phyloP scores from a whole-genome alignment of 2,888 invertebrate genomes.

The Beris morrisii region DNA sequence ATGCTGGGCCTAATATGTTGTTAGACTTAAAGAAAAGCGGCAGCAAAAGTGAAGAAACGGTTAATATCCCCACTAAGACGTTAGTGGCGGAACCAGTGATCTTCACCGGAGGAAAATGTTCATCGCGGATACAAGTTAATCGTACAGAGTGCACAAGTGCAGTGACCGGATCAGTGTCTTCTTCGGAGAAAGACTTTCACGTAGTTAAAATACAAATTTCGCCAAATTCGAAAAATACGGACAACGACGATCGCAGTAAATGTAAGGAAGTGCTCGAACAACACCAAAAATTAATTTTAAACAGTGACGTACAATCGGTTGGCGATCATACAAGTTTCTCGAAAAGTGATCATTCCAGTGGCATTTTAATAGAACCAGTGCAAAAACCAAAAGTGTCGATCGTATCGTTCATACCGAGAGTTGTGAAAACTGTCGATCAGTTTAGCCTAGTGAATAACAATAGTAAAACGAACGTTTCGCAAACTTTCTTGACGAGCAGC shows the following conservation, averaged over 20 bases:
- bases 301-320: too few relatives aligned
- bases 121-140: conserved; percentile 36
- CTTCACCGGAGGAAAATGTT: conserved; percentile 34
- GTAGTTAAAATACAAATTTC: conserved; percentile 54
- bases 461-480: conserved; percentile 21
- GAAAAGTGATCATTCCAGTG: conserved; percentile 28
- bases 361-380: conserved; percentile 11
- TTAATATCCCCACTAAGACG: conserved; percentile 37
- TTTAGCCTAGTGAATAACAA: conserved; percentile 2
- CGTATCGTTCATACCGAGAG: conserved; percentile 29
- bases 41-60: conserved; percentile 38
- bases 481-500: conserved; percentile 17
- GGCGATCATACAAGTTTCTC: too few relatives aligned
- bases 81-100: conserved; percentile 7
- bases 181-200: conserved; percentile 45
- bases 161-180: conserved; percentile 48
- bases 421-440: not conserved
- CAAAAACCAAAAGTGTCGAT: conserved; percentile 37
- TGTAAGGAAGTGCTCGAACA: conserved; percentile 8
- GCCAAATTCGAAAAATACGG: conserved; percentile 40
- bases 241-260: not conserved
- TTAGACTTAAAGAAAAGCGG: conserved; percentile 30
- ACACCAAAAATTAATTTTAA: not conserved
- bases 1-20: conserved; percentile 15
- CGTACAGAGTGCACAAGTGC: conserved; percentile 50